Conservation (phyloP, 2,797 vertebrate species). For the Falco columbarius region DNA sequence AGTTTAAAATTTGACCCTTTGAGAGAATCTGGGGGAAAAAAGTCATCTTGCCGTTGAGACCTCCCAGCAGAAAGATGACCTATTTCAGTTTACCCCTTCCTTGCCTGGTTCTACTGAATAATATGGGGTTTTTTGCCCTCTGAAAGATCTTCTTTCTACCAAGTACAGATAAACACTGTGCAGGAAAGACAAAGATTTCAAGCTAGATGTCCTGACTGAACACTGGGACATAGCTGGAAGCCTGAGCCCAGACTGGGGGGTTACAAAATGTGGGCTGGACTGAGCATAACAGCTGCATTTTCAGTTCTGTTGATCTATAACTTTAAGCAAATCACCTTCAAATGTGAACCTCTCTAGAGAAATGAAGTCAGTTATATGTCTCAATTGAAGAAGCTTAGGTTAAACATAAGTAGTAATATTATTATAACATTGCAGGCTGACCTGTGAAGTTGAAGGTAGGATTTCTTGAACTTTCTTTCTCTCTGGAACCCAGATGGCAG, state of each 20-base stretch:
- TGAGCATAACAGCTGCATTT: background rate
- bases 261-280: background rate
- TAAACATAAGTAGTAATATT: background rate
- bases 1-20: background rate
- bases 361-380: background rate
- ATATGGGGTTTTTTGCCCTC: too few relatives aligned
- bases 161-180: background rate
- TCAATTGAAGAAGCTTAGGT: background rate
- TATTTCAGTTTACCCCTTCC: background rate
- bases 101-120: background rate
- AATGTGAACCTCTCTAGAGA: background rate
- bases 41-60: background rate
- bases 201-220: background rate
- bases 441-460: conserved; percentile 13
- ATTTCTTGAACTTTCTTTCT: conserved; percentile 25
- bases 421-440: background rate
- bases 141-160: background rate
- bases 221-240: background rate
- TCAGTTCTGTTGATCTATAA: background rate
- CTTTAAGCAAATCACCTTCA: conserved; percentile 33
- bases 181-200: background rate
- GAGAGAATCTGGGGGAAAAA: background rate
- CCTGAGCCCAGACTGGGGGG: background rate
- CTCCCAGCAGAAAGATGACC: background rate
- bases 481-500: conserved; percentile 29